A percentile compares a stretch with the other conserved stretches of the same genome.
These are phyloP conservation scores for Parnassius glacialis DNA, from an alignment of 2,888 invertebrate genomes.

Conservation along the genomic window DNA sequence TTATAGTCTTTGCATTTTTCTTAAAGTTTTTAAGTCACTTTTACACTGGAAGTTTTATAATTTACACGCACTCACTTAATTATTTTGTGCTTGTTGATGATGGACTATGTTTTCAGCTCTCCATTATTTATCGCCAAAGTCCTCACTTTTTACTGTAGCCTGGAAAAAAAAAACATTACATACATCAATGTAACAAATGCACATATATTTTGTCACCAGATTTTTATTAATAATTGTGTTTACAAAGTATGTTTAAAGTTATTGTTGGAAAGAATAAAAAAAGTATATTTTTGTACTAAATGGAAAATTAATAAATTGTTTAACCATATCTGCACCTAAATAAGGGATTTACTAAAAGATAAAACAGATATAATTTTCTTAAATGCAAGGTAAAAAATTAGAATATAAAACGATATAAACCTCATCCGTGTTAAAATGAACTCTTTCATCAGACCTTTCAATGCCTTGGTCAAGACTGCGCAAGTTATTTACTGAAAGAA, in stretches of 20 bases:
- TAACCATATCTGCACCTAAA: no score
- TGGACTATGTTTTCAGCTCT: background rate
- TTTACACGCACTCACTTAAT: conserved; percentile 3
- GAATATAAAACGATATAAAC: conserved; percentile 42
- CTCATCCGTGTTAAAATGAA: conserved; percentile 53
- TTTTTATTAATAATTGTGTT: no score
- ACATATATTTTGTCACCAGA: no score
- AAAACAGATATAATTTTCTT: no score
- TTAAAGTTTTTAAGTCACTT: background rate
- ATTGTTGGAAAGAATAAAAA: no score
- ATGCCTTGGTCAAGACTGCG: conserved; percentile 63
- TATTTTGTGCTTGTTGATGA: conserved; percentile 10
- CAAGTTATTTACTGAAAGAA: conserved; percentile 81
- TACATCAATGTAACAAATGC: no score
- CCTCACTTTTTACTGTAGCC: conserved; percentile 3
- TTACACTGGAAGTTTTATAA: conserved; percentile 4
- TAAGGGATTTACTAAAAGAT: no score
- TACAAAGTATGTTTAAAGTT: no score
- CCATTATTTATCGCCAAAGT: background rate
- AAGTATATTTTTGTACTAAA: no score
- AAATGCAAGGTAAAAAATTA: background rate
- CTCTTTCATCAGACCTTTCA: conserved; percentile 61
- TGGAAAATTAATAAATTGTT: no score
- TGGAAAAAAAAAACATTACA: conserved; percentile 5
- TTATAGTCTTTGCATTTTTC: conserved; percentile 13